Conservation (phyloP, 2,113 vertebrate species). For the Candoia aspera region DNA sequence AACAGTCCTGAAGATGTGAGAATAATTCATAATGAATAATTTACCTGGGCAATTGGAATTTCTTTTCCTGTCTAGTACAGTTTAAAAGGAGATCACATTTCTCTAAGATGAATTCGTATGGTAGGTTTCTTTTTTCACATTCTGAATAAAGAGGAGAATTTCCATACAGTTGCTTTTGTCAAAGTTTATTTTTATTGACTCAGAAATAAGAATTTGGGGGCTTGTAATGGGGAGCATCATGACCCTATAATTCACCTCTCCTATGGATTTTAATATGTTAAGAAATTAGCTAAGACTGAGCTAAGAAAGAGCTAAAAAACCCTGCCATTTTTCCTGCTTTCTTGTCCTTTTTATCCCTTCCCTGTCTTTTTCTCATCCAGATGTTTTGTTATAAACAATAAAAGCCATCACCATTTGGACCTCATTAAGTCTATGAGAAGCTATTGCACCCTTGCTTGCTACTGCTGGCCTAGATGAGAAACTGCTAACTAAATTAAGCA, state of each 20-base stretch:
- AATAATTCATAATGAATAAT: conserved; percentile 32
- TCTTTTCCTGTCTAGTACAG: not conserved
- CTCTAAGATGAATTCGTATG: conserved; percentile 26
- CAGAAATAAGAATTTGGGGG: not conserved
- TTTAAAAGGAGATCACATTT: conserved; percentile 25
- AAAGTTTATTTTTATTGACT: not conserved
- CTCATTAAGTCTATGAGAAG: conserved; percentile 32
- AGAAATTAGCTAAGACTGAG: not conserved
- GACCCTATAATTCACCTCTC: not conserved
- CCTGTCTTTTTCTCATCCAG: not conserved
- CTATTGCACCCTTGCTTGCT: conserved; percentile 10
- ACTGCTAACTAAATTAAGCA: not conserved
- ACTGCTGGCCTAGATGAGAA: not conserved
- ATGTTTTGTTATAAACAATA: not conserved
- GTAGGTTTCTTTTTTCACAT: conserved; percentile 3
- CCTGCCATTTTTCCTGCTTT: not conserved
- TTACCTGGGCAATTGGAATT: conserved; percentile 11
- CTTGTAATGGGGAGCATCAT: not conserved
- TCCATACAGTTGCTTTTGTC: not conserved
- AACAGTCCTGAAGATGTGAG: conserved; percentile 6
- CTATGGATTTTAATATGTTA: not conserved
- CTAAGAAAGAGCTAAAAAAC: not conserved
- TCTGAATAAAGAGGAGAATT: conserved; percentile 20
- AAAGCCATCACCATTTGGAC: not conserved
- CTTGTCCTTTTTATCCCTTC: not conserved